Percentiles rank a stretch among this genome's conserved stretches.
phyloP scores from a whole-genome alignment of 1,140 invertebrate genomes.

The Drosophila kanapiae region DNA sequence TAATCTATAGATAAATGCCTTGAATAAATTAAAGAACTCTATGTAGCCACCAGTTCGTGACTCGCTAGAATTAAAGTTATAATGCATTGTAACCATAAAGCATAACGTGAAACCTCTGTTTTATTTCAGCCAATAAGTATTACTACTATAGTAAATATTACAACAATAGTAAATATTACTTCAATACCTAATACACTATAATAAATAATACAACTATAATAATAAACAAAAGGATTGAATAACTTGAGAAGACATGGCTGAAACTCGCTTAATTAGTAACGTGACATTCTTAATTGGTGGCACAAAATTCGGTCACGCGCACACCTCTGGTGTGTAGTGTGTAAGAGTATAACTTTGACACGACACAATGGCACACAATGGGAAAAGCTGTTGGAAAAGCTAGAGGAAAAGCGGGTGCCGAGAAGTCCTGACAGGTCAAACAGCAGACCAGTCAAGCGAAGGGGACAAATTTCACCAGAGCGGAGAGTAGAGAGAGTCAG shows the following conservation, averaged over 20 bases:
- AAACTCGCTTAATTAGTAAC: neutral
- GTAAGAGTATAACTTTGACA: slow-evolving; percentile 33
- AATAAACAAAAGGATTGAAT: neutral
- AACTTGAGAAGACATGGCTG: neutral
- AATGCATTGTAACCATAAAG: too few species aligned
- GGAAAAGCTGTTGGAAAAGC: slow-evolving; percentile 5
- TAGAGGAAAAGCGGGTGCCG: neutral
- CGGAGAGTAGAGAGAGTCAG: neutral
- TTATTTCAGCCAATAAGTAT: too few species aligned
- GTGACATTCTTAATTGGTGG: neutral
- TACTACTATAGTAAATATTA: too few species aligned
- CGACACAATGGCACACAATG: slow-evolving; percentile 26
- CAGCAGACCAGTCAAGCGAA: slow-evolving; percentile 10
- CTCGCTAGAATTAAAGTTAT: too few species aligned
- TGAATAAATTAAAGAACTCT: too few species aligned
- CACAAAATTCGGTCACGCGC: neutral
- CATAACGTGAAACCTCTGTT: too few species aligned
- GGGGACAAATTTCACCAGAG: slow-evolving; percentile 14
- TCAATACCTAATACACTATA: too few species aligned
- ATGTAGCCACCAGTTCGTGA: too few species aligned
- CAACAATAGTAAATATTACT: too few species aligned
- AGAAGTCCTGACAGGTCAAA: slow-evolving; percentile 29
- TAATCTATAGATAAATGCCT: too few species aligned
- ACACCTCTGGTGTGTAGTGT: neutral
- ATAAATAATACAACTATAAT: neutral